phyloP scores from a whole-genome alignment of 2,113 vertebrate species.

The Hippolais icterina region DNA sequence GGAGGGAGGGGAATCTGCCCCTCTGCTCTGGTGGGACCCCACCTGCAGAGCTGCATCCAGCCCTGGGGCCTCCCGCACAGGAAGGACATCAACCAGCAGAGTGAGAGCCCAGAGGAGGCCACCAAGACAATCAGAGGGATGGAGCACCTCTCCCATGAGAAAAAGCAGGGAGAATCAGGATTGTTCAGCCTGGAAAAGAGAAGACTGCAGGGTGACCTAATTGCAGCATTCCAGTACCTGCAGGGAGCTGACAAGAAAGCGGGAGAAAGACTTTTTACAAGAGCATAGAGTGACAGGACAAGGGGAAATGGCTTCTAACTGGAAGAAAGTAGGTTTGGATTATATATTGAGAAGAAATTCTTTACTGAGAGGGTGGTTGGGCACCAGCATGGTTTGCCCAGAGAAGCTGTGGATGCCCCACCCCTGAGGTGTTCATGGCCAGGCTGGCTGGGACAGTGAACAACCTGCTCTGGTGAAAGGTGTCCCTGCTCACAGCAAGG shows the following conservation, averaged over 20 bases:
- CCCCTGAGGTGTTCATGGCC: background rate
- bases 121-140: background rate
- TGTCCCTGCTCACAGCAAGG: background rate
- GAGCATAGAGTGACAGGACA: background rate
- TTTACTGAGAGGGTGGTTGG: background rate
- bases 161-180: background rate
- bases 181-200: background rate
- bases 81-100: fast-evolving
- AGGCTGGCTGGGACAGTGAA: background rate
- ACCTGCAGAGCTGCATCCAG: background rate
- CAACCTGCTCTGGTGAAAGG: background rate
- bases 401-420: background rate
- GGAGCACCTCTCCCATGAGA: background rate
- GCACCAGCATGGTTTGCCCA: background rate
- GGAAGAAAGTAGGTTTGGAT: background rate
- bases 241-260: background rate
- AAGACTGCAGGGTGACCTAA: background rate
- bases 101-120: background rate
- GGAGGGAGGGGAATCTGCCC: background rate
- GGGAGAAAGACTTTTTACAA: background rate
- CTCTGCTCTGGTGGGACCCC: background rate
- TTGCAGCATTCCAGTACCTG: background rate
- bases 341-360: background rate
- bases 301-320: background rate
- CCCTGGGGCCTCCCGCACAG: background rate